Conservation (phyloP, 2,113 vertebrate genomes). For the Paedocypris sp. region DNA sequence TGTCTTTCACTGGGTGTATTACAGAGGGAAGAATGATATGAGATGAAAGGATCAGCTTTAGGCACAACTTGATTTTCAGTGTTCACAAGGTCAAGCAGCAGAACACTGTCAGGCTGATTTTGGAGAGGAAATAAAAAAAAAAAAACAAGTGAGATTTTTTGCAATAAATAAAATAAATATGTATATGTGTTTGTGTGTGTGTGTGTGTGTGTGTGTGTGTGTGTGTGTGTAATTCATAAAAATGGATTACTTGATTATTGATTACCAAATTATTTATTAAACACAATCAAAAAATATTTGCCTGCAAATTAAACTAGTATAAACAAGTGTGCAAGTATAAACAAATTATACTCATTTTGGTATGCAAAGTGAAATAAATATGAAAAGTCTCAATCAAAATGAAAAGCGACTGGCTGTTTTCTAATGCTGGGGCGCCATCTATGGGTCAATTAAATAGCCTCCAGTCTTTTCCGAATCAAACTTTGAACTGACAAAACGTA, state of each 20-base stretch:
- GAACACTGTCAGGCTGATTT: conserved; percentile 84
- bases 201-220: too few species aligned
- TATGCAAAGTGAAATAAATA: too few species aligned
- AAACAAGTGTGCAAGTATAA: too few species aligned
- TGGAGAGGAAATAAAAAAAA: conserved; percentile 59
- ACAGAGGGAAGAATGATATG: conserved; percentile 59
- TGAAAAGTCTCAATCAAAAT: not conserved
- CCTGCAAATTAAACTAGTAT: too few species aligned
- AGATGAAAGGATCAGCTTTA: conserved; percentile 72
- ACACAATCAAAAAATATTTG: too few species aligned
- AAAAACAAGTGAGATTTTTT: conserved; percentile 18
- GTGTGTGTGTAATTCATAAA: too few species aligned
- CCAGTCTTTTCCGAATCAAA: not conserved
- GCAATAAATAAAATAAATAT: too few species aligned
- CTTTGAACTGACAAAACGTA: too few species aligned
- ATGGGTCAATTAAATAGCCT: not conserved
- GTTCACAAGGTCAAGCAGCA: conserved; percentile 95
- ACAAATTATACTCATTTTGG: too few species aligned
- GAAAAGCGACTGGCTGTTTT: not conserved
- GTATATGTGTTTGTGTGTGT: too few species aligned
- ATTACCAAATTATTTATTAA: too few species aligned
- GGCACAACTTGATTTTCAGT: conserved; percentile 83
- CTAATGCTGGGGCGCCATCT: not conserved
- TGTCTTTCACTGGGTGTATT: conserved; percentile 65
- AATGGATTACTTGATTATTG: too few species aligned